Evolutionary conservation across 2,888 invertebrate species (phyloP).

Genomic region (Tiliacea aurago): DNA sequence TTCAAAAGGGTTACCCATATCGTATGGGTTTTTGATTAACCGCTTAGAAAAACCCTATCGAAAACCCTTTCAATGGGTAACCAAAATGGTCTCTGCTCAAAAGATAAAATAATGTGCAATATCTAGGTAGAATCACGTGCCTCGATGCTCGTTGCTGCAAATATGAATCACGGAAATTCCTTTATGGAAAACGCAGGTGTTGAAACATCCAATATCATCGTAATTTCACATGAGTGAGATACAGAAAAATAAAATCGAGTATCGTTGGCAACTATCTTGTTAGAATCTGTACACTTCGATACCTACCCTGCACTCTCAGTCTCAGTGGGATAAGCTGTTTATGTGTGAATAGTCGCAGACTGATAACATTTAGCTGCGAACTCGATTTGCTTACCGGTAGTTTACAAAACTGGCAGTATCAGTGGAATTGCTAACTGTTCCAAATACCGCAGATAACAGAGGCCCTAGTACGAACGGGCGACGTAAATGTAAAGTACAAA

Average conservation of each 20-base stretch:
- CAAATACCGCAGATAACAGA: constrained; percentile 2
- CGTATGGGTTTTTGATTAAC: no score
- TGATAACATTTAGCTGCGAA: constrained; percentile 33
- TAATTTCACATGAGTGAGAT: background rate
- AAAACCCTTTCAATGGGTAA: no score
- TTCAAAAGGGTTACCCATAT: no score
- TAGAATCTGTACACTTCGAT: constrained; percentile 9
- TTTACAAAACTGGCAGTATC: constrained; percentile 19
- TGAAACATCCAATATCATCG: constrained; percentile 6
- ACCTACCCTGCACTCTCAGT: background rate
- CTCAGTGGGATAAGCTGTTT: constrained; percentile 23
- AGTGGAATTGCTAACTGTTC: background rate
- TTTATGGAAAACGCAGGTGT: background rate
- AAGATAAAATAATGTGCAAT: background rate
- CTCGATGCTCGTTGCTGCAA: constrained; percentile 2
- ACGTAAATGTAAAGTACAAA: background rate
- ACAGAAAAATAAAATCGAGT: constrained; percentile 12
- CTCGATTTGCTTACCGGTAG: constrained; percentile 24
- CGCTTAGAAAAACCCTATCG: no score
- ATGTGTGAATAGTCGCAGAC: constrained; percentile 22
- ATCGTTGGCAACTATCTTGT: constrained; percentile 5
- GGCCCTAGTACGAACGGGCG: background rate
- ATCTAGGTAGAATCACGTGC: background rate
- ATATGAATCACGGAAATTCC: background rate
- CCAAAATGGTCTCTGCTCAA: no score